These are phyloP conservation scores for Lethenteron reissneri DNA, from an alignment of 2,113 vertebrate species.

Conservation along the genomic window DNA sequence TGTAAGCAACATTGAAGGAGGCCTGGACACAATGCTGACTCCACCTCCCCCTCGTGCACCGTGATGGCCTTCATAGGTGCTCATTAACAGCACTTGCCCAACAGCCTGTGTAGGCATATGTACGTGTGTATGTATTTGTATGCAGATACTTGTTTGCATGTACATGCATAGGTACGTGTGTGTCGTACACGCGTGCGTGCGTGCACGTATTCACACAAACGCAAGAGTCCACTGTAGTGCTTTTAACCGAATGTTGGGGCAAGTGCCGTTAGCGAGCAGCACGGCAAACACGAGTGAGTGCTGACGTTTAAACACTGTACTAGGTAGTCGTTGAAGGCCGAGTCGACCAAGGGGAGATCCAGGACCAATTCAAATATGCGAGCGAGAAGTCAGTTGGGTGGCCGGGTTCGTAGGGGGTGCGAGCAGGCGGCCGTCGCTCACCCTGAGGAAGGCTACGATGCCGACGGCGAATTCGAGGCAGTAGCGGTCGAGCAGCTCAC, in stretches of 20 bases:
- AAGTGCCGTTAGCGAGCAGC: too few relatives aligned
- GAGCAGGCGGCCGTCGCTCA: slow-evolving; percentile 14
- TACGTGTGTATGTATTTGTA: background rate
- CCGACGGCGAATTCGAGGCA: slow-evolving; percentile 90
- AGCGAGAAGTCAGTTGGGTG: too few relatives aligned
- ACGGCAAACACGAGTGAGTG: background rate
- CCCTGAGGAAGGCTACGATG: slow-evolving; percentile 96
- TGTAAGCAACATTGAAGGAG: too few relatives aligned
- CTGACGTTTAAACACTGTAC: background rate
- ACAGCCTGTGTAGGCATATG: background rate
- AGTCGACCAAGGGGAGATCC: background rate
- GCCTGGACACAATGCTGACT: too few relatives aligned
- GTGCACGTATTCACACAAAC: background rate
- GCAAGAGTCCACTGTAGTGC: background rate
- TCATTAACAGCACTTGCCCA: too few relatives aligned
- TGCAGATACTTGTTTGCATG: background rate
- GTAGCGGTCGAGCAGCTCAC: slow-evolving; percentile 95
- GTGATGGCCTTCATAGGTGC: too few relatives aligned
- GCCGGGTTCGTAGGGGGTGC: too few relatives aligned
- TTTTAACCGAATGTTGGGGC: too few relatives aligned
- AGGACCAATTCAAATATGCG: too few relatives aligned
- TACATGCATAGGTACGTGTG: background rate
- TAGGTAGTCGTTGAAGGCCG: background rate
- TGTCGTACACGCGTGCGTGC: background rate
- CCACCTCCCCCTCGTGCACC: too few relatives aligned